These are phyloP conservation scores for Crossaster papposus DNA, from an alignment of 53 echinoderm and acorn worm species.

Conservation along the genomic window DNA sequence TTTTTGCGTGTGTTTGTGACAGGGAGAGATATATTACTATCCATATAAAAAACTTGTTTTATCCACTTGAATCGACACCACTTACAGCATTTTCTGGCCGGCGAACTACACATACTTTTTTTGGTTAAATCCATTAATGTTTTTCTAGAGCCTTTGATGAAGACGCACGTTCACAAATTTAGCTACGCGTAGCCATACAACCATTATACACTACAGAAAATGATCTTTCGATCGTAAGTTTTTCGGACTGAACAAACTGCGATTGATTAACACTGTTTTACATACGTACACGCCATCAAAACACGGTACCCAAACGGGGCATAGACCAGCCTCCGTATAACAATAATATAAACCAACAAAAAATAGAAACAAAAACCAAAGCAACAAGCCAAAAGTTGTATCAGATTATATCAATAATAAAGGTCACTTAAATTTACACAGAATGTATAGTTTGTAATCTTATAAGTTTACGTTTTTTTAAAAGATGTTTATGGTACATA, in stretches of 20 bases:
- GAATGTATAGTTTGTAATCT: slow-evolving; percentile 48
- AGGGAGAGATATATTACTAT: slow-evolving; percentile 6
- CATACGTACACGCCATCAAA: slow-evolving; percentile 53
- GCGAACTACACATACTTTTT: slow-evolving; percentile 41
- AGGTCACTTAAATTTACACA: slow-evolving; percentile 64
- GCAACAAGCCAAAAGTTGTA: slow-evolving; percentile 51
- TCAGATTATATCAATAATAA: slow-evolving; percentile 43
- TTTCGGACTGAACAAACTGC: slow-evolving; percentile 31
- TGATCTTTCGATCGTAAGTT: neutral
- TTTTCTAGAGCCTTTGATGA: slow-evolving; percentile 18
- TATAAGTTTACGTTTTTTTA: slow-evolving; percentile 53
- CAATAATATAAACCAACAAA: slow-evolving; percentile 53
- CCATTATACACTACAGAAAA: slow-evolving; percentile 47
- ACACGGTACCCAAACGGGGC: slow-evolving; percentile 18
- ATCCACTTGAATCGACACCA: slow-evolving; percentile 10
- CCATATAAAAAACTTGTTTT: slow-evolving; percentile 15
- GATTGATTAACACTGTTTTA: slow-evolving; percentile 35
- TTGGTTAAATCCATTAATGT: slow-evolving; percentile 2
- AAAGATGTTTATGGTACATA: slow-evolving; percentile 51
- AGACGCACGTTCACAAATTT: slow-evolving; percentile 46
- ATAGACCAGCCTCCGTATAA: slow-evolving; percentile 19
- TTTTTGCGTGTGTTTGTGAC: neutral
- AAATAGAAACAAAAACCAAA: slow-evolving; percentile 30
- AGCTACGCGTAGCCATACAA: slow-evolving; percentile 51
- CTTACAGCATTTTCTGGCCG: slow-evolving; percentile 17